phyloP scores from a whole-genome alignment of 1,140 invertebrate species.

The Drosophila varians region DNA sequence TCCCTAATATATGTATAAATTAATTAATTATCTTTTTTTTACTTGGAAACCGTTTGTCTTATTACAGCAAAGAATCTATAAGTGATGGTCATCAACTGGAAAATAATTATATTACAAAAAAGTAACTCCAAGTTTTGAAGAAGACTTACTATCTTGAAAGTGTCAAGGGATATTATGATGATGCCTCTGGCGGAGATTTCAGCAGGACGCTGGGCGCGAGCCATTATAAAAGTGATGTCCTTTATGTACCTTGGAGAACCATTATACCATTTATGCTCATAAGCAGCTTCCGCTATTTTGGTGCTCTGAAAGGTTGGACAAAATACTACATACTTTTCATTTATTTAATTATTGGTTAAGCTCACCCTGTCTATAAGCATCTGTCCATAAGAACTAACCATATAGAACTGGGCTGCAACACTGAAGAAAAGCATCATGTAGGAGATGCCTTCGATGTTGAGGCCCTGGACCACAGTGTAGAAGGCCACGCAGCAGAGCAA shows the following conservation, averaged over 20 bases:
- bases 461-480: slow-evolving; percentile 36
- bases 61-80: slow-evolving; percentile 42
- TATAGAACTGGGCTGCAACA: slow-evolving; percentile 34
- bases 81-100: slow-evolving; percentile 45
- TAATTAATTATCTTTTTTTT: neutral
- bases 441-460: slow-evolving; percentile 42
- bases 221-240: slow-evolving; percentile 29
- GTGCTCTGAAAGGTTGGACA: slow-evolving; percentile 27
- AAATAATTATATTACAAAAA: neutral
- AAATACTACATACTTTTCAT: too few relatives aligned
- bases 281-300: slow-evolving; percentile 31
- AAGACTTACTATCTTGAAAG: slow-evolving; percentile 43
- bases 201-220: slow-evolving; percentile 26
- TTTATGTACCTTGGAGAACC: slow-evolving; percentile 35
- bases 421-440: slow-evolving; percentile 40
- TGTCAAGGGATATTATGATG: slow-evolving; percentile 44
- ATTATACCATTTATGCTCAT: slow-evolving; percentile 51
- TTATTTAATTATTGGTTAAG: neutral
- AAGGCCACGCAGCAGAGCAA: slow-evolving; percentile 36
- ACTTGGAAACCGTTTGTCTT: slow-evolving; percentile 24
- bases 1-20: too few relatives aligned
- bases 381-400: slow-evolving; percentile 53
- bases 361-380: slow-evolving; percentile 40
- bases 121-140: neutral
- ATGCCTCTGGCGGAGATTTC: slow-evolving; percentile 37